phyloP scores from a whole-genome alignment of 2,113 vertebrate species.

The Gorsachius goisagi region DNA sequence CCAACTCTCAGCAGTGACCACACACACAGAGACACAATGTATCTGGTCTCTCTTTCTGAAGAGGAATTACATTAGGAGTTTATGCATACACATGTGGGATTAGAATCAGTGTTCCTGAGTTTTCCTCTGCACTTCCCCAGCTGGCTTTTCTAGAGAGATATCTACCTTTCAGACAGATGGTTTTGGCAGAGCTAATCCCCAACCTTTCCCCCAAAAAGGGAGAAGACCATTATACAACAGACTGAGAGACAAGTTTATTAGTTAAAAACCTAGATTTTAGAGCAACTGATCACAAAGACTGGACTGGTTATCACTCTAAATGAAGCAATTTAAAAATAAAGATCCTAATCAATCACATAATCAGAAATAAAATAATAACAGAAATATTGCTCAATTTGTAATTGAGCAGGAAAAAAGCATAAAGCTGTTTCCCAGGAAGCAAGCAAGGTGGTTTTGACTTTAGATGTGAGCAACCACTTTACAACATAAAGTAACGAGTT shows the following conservation, averaged over 20 bases:
- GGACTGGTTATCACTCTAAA: not conserved
- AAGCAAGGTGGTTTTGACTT: not conserved
- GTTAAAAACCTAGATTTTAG: not conserved
- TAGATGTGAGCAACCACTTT: not conserved
- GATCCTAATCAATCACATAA: not conserved
- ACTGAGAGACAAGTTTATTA: not conserved
- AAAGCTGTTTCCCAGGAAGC: not conserved
- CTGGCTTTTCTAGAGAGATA: not conserved
- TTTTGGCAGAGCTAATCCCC: not conserved
- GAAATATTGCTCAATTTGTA: not conserved
- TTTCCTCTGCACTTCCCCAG: not conserved
- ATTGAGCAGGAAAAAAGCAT: not conserved
- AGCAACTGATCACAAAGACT: not conserved
- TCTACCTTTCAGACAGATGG: not conserved
- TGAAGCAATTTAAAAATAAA: not conserved
- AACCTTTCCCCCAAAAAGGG: not conserved
- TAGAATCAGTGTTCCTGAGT: not conserved
- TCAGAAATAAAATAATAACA: not conserved
- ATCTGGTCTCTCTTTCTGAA: not conserved
- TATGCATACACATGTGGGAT: not conserved
- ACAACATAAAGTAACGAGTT: not conserved
- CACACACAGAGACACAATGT: not conserved
- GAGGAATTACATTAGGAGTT: not conserved
- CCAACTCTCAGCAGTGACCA: not conserved
- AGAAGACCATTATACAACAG: not conserved